Evolutionary conservation across 2,797 vertebrate genomes (phyloP), one percentile per base, ranked within the genome.

Genomic region (Dermochelys coriacea): DNA sequence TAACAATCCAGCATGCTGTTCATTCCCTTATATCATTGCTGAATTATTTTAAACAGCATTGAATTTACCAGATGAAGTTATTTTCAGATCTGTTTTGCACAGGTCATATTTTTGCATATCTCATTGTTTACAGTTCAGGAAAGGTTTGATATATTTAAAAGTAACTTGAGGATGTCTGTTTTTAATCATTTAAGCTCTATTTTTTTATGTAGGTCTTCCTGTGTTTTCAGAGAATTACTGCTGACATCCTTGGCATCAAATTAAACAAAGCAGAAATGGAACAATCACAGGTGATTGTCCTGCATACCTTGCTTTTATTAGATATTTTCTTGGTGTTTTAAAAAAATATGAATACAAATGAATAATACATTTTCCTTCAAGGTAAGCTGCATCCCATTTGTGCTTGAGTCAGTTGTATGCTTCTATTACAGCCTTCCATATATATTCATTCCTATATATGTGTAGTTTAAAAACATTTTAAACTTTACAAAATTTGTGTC

Each of bases 231-330:
- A 99, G 98, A 98, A 97, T 99, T 95, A 99, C 99, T 96, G 99
- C 99, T 94, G 99, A 99, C 93, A 99, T 99, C 96, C 98, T 99
- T 78, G 99, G 99, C 87, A 99, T 99, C 95, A 99, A 99, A 97
- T 98, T 99, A 97, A 99, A 99, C 98, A 99, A 99, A 98, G 99
- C 99, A 93, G 99, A 99, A 98, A 98, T 99, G 94, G 99, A 99
- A 98, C 99, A 99, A 98, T 99, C 99, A 87, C 99, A 99, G 99
- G 99, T 99, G 98, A 99, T 96, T 97, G 96, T 98, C 16, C 79
- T 97, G 81, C 89, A 95, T 90, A 97, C 93, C 88, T 49, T 71
- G 81, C 79, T 59, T 91, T 81, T 90, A 81, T 29, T 15, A 89
- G 55, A 4, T 50, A 59, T 92, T 86, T 74, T 50, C 57, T 93